These are phyloP conservation scores for Sylvia atricapilla DNA, from an alignment of 2,113 vertebrate genomes.

Conservation along the genomic window DNA sequence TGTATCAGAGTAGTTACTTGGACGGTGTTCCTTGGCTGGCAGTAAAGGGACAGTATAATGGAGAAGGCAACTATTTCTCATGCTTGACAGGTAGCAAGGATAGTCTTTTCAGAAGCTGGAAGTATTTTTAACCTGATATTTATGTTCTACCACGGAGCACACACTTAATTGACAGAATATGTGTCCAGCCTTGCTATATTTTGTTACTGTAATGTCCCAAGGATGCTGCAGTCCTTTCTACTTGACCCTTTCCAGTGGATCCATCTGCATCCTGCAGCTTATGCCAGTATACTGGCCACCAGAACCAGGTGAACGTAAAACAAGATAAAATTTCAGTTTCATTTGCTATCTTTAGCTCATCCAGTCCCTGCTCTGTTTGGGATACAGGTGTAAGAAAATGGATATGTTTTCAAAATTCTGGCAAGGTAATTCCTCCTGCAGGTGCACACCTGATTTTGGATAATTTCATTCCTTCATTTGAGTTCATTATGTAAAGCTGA, in stretches of 20 bases:
- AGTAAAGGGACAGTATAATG: background rate
- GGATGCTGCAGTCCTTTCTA: background rate
- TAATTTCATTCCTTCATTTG: background rate
- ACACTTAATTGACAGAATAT: background rate
- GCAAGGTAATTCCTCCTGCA: background rate
- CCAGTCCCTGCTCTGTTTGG: background rate
- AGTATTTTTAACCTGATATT: background rate
- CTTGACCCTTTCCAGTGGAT: background rate
- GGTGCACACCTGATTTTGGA: background rate
- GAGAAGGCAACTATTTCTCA: background rate
- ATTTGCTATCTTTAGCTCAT: background rate
- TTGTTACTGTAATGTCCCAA: background rate
- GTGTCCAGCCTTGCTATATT: background rate
- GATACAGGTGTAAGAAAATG: background rate
- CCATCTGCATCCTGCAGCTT: background rate
- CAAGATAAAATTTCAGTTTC: background rate
- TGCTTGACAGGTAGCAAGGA: too few species aligned
- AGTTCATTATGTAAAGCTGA: background rate
- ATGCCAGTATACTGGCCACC: background rate
- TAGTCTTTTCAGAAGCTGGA: background rate
- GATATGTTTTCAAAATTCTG: background rate
- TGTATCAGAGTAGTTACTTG: background rate
- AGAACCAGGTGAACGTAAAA: background rate
- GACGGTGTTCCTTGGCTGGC: background rate
- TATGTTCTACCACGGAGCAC: background rate